These are phyloP conservation scores for Magallana angulata DNA, from an alignment of 1,140 invertebrate species.

Conservation along the genomic window DNA sequence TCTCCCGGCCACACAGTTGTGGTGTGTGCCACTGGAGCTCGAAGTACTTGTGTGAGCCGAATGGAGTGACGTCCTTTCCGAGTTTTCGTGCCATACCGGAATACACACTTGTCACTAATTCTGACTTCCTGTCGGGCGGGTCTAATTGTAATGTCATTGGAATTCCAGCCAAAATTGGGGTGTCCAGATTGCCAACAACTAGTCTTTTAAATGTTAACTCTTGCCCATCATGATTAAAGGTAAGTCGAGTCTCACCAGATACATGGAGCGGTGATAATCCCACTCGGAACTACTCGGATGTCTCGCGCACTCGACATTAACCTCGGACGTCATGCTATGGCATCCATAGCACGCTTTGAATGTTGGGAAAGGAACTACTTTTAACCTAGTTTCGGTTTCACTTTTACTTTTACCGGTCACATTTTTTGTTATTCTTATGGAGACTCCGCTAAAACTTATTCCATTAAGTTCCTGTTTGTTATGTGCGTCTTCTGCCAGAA, in stretches of 20 bases:
- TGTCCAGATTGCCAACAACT: conserved; percentile 48
- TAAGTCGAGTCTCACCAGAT: conserved; percentile 48
- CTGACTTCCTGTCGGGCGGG: not conserved
- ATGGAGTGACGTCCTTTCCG: not conserved
- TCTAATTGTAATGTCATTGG: conserved; percentile 34
- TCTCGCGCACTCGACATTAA: too few species aligned
- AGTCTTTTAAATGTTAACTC: conserved; percentile 15
- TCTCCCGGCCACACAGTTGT: conserved; percentile 43
- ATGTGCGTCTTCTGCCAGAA: too few species aligned
- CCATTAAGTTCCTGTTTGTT: too few species aligned
- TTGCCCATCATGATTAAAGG: conserved; percentile 18
- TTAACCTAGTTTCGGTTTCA: too few species aligned
- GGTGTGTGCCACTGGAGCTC: conserved; percentile 42
- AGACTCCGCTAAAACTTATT: too few species aligned
- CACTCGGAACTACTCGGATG: too few species aligned
- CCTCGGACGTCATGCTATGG: too few species aligned
- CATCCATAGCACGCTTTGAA: too few species aligned
- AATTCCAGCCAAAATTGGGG: conserved; percentile 35
- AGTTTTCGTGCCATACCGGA: not conserved
- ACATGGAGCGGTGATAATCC: conserved; percentile 46
- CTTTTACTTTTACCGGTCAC: too few species aligned
- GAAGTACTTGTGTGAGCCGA: not conserved
- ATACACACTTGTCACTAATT: not conserved
- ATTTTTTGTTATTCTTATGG: too few species aligned
- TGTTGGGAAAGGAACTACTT: too few species aligned